Conservation (phyloP, 2,888 invertebrate genomes). For the Electrophaes corylata region DNA sequence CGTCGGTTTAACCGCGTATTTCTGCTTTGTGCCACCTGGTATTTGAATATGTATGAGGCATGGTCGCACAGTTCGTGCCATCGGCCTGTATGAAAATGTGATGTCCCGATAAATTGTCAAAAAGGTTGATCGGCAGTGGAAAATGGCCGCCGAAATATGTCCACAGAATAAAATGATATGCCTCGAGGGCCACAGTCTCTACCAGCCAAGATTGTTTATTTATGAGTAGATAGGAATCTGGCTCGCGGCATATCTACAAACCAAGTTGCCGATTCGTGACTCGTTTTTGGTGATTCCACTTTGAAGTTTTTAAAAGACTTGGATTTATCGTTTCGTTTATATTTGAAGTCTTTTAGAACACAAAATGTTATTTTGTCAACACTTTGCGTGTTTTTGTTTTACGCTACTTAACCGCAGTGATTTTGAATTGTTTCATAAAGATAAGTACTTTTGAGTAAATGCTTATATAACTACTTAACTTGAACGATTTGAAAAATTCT, state of each 20-base stretch:
- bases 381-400: background rate
- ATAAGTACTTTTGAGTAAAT: too few species aligned
- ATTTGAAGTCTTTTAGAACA: constrained; percentile 3
- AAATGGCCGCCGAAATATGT: constrained; percentile 69
- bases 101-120: constrained; percentile 82
- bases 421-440: background rate
- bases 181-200: constrained; percentile 54
- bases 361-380: constrained; percentile 5
- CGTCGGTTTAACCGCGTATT: constrained; percentile 70
- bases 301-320: constrained; percentile 35
- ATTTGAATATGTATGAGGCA: constrained; percentile 81
- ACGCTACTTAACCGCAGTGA: background rate
- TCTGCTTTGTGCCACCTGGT: constrained; percentile 75
- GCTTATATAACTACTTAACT: too few species aligned
- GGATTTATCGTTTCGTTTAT: constrained; percentile 14
- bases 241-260: constrained; percentile 37
- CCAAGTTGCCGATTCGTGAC: constrained; percentile 34
- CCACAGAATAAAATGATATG: constrained; percentile 60
- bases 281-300: constrained; percentile 34
- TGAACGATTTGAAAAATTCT: too few species aligned
- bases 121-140: constrained; percentile 78
- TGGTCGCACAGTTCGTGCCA: constrained; percentile 65
- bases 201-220: constrained; percentile 59
- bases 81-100: constrained; percentile 79
- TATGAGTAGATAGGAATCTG: constrained; percentile 46